phyloP scores from a whole-genome alignment of 2,113 vertebrate species.

The Pachypanchax playfairii region DNA sequence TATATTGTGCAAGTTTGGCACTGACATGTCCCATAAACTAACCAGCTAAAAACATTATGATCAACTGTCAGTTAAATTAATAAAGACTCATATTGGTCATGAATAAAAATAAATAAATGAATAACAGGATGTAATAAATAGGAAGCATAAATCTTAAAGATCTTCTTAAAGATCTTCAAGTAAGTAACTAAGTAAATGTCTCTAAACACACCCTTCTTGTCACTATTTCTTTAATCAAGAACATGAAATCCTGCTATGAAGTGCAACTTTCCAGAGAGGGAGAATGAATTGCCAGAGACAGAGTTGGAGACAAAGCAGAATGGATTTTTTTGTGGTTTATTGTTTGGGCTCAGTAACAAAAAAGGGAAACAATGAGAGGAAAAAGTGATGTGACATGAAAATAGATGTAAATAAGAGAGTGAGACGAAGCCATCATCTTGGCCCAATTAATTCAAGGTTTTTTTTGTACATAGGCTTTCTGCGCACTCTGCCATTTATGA shows the following conservation, averaged over 20 bases:
- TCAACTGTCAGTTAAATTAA: too few relatives aligned
- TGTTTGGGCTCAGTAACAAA: neutral
- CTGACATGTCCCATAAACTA: too few relatives aligned
- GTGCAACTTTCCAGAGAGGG: too few relatives aligned
- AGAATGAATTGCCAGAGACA: too few relatives aligned
- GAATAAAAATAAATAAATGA: neutral
- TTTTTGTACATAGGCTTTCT: neutral
- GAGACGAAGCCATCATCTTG: neutral
- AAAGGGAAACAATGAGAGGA: neutral
- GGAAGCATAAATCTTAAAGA: too few relatives aligned
- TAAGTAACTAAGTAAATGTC: too few relatives aligned
- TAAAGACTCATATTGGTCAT: neutral
- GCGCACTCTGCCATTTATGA: neutral
- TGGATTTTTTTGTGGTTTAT: neutral
- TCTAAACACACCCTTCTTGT: too few relatives aligned
- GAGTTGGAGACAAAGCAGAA: neutral
- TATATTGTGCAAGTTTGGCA: neutral
- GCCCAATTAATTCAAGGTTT: neutral
- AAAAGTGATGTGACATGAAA: slow-evolving; percentile 4
- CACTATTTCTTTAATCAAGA: too few relatives aligned
- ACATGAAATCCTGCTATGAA: neutral
- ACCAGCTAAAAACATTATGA: too few relatives aligned
- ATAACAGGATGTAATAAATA: neutral
- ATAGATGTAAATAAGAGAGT: neutral
- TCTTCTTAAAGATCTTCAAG: too few relatives aligned